Evolutionary conservation across 2,888 invertebrate genomes (phyloP).

Genomic region (Entomobrya proxima): DNA sequence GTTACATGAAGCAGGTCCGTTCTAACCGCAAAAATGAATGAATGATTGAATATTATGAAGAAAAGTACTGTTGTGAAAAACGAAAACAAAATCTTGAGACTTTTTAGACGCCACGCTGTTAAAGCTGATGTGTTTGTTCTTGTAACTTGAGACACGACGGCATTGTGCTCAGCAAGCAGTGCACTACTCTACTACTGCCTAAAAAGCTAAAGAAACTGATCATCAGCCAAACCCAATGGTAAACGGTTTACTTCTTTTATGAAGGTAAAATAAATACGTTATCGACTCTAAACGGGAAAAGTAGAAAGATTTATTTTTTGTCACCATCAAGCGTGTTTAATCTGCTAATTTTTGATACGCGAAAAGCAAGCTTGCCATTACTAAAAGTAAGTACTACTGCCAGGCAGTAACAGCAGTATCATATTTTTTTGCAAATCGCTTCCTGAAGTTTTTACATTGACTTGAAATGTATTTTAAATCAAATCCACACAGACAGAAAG

Average conservation of each 20-base stretch:
- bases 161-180: no score
- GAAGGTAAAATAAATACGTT: slow-evolving; percentile 66
- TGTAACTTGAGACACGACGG: no score
- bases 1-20: no score
- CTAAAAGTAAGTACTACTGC: background rate
- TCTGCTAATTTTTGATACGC: background rate
- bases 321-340: background rate
- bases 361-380: background rate
- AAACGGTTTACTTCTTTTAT: slow-evolving; percentile 48
- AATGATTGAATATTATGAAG: no score
- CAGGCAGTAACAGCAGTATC: background rate
- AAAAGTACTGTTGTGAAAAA: no score
- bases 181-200: background rate
- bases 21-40: no score
- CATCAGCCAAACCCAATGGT: slow-evolving; percentile 6
- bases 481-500: background rate
- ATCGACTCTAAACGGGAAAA: slow-evolving; percentile 38
- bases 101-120: no score
- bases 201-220: background rate
- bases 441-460: background rate
- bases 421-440: background rate
- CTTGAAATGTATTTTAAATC: background rate
- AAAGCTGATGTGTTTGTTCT: no score
- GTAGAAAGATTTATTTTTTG: slow-evolving; percentile 43
- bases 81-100: no score